phyloP scores from a whole-genome alignment of 1,140 invertebrate species.

The Dendroctonus valens region DNA sequence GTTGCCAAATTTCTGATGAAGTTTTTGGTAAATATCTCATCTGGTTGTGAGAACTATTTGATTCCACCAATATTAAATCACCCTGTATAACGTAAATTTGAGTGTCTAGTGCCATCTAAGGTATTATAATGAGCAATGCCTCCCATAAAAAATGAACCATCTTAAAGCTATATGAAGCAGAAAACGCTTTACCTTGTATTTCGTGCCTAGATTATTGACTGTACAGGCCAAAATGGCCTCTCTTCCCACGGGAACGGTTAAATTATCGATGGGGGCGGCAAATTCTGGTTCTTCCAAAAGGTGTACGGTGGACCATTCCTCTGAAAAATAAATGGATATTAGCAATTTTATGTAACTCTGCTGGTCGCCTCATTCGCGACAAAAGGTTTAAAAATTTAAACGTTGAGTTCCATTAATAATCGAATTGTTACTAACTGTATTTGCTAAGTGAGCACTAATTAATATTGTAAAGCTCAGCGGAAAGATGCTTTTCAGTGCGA shows the following conservation, averaged over 20 bases:
- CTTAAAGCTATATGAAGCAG: neutral
- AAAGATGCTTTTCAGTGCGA: no score
- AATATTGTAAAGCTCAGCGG: no score
- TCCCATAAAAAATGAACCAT: no score
- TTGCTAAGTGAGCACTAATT: no score
- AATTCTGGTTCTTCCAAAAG: constrained; percentile 66
- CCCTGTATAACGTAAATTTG: no score
- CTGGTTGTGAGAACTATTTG: no score
- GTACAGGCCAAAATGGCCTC: constrained; percentile 76
- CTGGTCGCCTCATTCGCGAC: neutral
- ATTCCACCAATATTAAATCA: no score
- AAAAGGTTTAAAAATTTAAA: neutral
- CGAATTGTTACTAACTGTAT: no score
- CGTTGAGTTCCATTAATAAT: neutral
- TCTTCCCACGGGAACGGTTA: constrained; percentile 74
- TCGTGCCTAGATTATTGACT: constrained; percentile 70
- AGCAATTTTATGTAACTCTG: constrained; percentile 16
- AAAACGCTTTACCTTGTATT: constrained; percentile 67
- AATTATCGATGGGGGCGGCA: constrained; percentile 69
- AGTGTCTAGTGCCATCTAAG: no score
- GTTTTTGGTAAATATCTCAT: no score
- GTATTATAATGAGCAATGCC: no score
- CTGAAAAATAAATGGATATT: constrained; percentile 42
- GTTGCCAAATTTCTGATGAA: no score
- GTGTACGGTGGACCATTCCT: constrained; percentile 51